phyloP scores from a whole-genome alignment of 2,113 vertebrate genomes.

The Platycercus adscitus region DNA sequence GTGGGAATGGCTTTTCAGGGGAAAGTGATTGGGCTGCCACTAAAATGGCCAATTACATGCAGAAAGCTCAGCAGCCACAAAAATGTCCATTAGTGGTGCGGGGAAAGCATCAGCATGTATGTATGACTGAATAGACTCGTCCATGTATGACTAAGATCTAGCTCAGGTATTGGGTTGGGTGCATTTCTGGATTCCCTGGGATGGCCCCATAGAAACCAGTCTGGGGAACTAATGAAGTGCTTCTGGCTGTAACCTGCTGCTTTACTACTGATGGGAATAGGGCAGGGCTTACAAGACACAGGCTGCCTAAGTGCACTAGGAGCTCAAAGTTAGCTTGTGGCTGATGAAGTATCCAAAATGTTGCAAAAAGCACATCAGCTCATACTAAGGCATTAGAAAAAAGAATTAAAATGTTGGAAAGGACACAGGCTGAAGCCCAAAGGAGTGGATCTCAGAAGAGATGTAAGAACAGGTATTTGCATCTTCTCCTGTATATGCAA shows the following conservation, averaged over 20 bases:
- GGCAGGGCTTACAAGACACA: not conserved
- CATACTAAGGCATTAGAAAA: not conserved
- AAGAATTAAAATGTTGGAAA: not conserved
- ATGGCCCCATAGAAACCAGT: constrained; percentile 21
- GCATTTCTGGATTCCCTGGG: constrained; percentile 20
- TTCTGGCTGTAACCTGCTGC: not conserved
- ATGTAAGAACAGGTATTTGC: not conserved
- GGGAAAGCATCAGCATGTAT: not conserved
- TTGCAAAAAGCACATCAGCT: not conserved
- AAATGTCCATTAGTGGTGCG: constrained; percentile 8
- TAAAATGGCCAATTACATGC: constrained; percentile 13
- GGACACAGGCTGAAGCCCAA: not conserved
- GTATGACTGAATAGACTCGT: not conserved
- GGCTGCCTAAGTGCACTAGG: not conserved
- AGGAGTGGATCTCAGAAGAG: not conserved
- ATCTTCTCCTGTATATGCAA: not conserved
- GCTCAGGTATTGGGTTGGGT: not conserved
- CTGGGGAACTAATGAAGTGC: not conserved
- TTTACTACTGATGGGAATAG: not conserved
- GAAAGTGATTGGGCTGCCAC: not conserved
- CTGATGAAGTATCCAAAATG: not conserved
- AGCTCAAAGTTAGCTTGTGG: not conserved
- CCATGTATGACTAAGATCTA: constrained; percentile 10
- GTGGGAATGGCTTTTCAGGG: not conserved
- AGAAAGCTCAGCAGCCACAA: constrained; percentile 44